phyloP scores from a whole-genome alignment of 2,797 vertebrate genomes.

The Amblyopsis hoosieri region DNA sequence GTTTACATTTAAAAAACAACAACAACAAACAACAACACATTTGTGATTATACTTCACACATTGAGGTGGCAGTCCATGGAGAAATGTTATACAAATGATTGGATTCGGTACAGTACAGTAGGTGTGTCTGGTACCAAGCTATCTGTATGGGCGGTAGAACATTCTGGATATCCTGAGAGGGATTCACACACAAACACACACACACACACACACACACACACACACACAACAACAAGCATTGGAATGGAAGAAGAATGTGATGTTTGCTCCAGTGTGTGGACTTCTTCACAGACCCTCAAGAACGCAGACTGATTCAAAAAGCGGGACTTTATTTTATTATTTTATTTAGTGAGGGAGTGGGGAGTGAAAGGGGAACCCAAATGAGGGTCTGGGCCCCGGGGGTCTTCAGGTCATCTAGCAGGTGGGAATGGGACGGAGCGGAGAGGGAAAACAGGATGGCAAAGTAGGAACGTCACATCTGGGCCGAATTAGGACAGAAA shows the following conservation, averaged over 20 bases:
- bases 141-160: slow-evolving; percentile 58
- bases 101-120: neutral
- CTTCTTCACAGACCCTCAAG: slow-evolving; percentile 67
- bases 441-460: slow-evolving; percentile 72
- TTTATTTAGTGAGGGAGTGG: slow-evolving; percentile 55
- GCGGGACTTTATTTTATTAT: slow-evolving; percentile 56
- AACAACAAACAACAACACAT: slow-evolving; percentile 10
- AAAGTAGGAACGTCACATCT: slow-evolving; percentile 75
- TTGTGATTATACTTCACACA: neutral
- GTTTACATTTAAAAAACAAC: neutral
- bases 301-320: slow-evolving; percentile 70
- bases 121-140: slow-evolving; percentile 39
- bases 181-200: slow-evolving; percentile 53
- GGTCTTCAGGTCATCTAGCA: slow-evolving; percentile 78
- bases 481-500: slow-evolving; percentile 90
- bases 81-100: neutral
- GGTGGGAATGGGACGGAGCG: slow-evolving; percentile 80
- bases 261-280: slow-evolving; percentile 44
- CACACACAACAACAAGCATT: slow-evolving; percentile 43
- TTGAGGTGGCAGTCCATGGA: neutral
- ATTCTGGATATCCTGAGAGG: slow-evolving; percentile 45
- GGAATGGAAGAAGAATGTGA: slow-evolving; percentile 40
- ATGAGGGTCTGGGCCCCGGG: slow-evolving; percentile 67
- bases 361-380: slow-evolving; percentile 61
- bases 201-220: too few species aligned